Base-by-base conservation (phyloP, 2,888 invertebrate species). In the Mythimna pallens region DNA sequence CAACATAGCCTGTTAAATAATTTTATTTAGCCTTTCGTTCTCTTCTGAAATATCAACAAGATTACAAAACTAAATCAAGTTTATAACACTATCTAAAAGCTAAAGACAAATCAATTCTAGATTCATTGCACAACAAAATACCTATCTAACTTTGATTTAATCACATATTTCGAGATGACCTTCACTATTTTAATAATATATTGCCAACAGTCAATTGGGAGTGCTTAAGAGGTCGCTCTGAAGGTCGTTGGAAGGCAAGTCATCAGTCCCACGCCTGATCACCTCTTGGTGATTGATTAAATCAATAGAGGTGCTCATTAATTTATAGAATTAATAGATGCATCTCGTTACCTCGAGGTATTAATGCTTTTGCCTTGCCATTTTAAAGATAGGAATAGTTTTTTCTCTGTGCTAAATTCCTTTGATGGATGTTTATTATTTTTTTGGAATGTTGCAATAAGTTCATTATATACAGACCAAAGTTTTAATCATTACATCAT, bases 181-280 rank as follows among this genome's bases (percentile, higher is more conserved):
- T 84, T 84, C 69, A 52, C 55, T 58, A n/a, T 65, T 63, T 68
- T 71, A 84, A 84, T 80, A 72, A 80, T 65, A 72, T 86, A 76
- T 81, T 78, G 68, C 78, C 34, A 74, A 76, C 69, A 73, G 22
- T 64, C 55, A 43, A 65, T 47, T 74, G 50, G 62, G 62, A 64
- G 34, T 74, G 61, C 7, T 65, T n/a, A 30, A 43, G 65, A 86
- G 74, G 81, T 86, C 64, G 34, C 4, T 22, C 3, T 43, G 65
- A 84, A 84, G 86, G 84, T 63, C 69, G 43, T 61, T 57, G 20
- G 63, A 57, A 54, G 65, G 54, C 57, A 70, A 80, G 55, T 65
- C 70, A 55, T 63, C 70, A 70, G 65, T 66, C 84, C 84, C 68
- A 84, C 84, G 58, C 54, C 25, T 10, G 65, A 68, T 68, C 62